A percentile compares a stretch with the other conserved stretches of the same genome.
phyloP scores from a whole-genome alignment of 1,140 invertebrate species.

The Drosophila murphyi region DNA sequence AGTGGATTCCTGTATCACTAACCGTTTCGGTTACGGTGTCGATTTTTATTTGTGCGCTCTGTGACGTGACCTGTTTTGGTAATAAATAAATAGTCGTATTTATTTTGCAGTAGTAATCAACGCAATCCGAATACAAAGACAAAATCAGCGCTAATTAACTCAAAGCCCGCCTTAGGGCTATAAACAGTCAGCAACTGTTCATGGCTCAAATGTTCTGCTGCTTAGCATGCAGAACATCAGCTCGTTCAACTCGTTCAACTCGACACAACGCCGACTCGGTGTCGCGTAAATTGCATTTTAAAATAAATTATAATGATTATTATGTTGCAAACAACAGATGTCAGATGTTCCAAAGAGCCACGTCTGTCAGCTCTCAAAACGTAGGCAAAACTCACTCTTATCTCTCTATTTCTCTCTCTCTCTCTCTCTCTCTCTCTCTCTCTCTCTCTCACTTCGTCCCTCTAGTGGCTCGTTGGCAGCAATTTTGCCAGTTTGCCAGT shows the following conservation, averaged over 20 bases:
- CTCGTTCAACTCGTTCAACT: slow-evolving; percentile 50
- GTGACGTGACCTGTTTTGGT: slow-evolving; percentile 74
- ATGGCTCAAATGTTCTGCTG: slow-evolving; percentile 39
- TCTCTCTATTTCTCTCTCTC: not conserved
- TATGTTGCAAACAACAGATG: slow-evolving; percentile 81
- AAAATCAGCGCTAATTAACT: slow-evolving; percentile 81
- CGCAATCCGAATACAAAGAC: slow-evolving; percentile 52
- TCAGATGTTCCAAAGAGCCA: slow-evolving; percentile 46
- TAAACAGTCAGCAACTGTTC: slow-evolving; percentile 33
- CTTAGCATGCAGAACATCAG: slow-evolving; percentile 67
- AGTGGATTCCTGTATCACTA: slow-evolving; percentile 55
- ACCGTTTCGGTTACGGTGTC: slow-evolving; percentile 71
- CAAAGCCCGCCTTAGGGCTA: slow-evolving; percentile 26
- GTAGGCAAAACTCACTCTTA: slow-evolving; percentile 6
- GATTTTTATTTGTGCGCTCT: slow-evolving; percentile 72
- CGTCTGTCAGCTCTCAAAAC: slow-evolving; percentile 32
- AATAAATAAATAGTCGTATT: slow-evolving; percentile 74
- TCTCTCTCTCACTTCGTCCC: no score
- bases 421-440: not conserved
- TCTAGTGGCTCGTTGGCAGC: slow-evolving; percentile 30
- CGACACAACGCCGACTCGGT: slow-evolving; percentile 37
- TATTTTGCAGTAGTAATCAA: slow-evolving; percentile 72
- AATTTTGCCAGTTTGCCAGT: slow-evolving; percentile 68
- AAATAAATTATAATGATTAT: slow-evolving; percentile 83
- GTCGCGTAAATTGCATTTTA: slow-evolving; percentile 79